These are phyloP conservation scores for Pocillopora grandis DNA, from an alignment of 92 coral and sea anemone species.

Conservation along the genomic window DNA sequence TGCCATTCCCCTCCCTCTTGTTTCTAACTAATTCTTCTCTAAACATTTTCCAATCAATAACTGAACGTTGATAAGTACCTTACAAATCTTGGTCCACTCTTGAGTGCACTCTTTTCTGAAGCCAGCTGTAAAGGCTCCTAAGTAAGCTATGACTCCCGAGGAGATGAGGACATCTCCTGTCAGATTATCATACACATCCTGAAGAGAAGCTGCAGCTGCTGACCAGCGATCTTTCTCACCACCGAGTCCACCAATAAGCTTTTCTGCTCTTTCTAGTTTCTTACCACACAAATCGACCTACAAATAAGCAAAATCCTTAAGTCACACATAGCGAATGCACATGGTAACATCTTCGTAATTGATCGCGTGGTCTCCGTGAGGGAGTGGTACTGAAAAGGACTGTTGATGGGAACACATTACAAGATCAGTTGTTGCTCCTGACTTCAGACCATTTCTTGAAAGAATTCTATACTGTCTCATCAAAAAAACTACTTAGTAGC, in stretches of 20 bases:
- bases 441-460: too few relatives aligned
- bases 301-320: not conserved
- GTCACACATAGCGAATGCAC: not conserved
- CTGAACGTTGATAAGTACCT: conserved; percentile 46
- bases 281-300: conserved; percentile 99
- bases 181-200: conserved; percentile 91
- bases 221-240: conserved; percentile 99
- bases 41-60: not conserved
- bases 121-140: conserved; percentile 97
- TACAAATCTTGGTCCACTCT: conserved; percentile 96
- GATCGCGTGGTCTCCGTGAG: too few relatives aligned
- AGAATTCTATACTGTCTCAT: too few relatives aligned
- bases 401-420: too few relatives aligned
- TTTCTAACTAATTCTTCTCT: not conserved
- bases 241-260: conserved; percentile 97
- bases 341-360: not conserved
- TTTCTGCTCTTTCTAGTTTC: conserved; percentile 96
- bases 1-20: not conserved
- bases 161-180: conserved; percentile 99
- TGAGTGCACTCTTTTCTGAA: conserved; percentile 94
- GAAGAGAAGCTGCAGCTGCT: conserved; percentile 87
- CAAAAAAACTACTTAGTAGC: too few relatives aligned
- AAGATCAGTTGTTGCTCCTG: too few relatives aligned
- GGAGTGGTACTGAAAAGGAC: too few relatives aligned
- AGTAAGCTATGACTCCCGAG: conserved; percentile 97